These are phyloP conservation scores for Digitonthophagus gazella DNA, from an alignment of 2,888 invertebrate species.

Conservation along the genomic window DNA sequence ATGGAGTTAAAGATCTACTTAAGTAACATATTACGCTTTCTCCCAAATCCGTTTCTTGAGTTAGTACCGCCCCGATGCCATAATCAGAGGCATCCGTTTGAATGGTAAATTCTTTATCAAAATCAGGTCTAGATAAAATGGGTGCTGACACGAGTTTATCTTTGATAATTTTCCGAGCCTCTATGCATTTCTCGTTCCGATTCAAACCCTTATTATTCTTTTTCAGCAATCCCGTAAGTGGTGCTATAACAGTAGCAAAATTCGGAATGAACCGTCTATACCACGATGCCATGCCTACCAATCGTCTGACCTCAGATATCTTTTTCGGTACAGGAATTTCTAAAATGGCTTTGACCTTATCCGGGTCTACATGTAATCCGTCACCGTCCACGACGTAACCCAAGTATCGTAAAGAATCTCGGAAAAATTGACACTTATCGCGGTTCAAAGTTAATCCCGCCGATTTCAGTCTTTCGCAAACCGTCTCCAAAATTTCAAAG, in stretches of 20 bases:
- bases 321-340: conserved; percentile 34
- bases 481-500: conserved; percentile 24
- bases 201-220: conserved; percentile 22
- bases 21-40: conserved; percentile 32
- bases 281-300: conserved; percentile 32
- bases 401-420: conserved; percentile 34
- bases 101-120: conserved; percentile 27
- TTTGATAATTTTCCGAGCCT: conserved; percentile 19
- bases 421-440: conserved; percentile 37
- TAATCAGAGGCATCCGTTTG: conserved; percentile 31
- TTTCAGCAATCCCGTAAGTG: conserved; percentile 21
- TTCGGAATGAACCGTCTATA: conserved; percentile 27
- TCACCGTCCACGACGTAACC: conserved; percentile 37
- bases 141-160: conserved; percentile 31
- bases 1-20: conserved; percentile 25
- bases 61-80: conserved; percentile 32
- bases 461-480: conserved; percentile 23
- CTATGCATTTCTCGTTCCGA: conserved; percentile 20
- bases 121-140: conserved; percentile 33
- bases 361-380: conserved; percentile 30
- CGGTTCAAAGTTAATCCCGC: conserved; percentile 33
- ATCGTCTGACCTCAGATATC: conserved; percentile 32
- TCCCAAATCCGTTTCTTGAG: conserved; percentile 27
- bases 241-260: conserved; percentile 24
- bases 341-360: conserved; percentile 26